phyloP scores from a whole-genome alignment of 2,113 vertebrate genomes.

The Gymnogyps californianus region DNA sequence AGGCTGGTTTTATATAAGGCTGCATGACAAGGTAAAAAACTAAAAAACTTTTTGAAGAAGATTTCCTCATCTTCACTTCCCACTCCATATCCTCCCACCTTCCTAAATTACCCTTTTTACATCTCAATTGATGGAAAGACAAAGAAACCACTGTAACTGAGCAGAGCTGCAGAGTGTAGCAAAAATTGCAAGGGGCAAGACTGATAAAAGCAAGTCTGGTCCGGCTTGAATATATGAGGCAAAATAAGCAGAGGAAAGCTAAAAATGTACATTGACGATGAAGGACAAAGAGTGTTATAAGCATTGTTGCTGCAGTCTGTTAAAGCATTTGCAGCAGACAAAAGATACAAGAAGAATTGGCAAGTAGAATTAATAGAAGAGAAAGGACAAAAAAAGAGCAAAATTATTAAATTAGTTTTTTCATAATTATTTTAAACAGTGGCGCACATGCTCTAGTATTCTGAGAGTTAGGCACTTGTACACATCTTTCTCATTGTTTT shows the following conservation, averaged over 20 bases:
- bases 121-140: conserved; percentile 58
- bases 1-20: conserved; percentile 19
- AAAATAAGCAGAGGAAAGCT: conserved; percentile 54
- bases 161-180: neutral
- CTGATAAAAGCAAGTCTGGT: conserved; percentile 42
- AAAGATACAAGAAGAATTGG: neutral
- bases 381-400: neutral
- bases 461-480: neutral
- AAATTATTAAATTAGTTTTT: neutral
- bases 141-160: conserved; percentile 46
- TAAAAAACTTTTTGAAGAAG: conserved; percentile 25
- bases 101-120: conserved; percentile 63
- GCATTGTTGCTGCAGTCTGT: neutral
- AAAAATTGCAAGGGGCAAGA: conserved; percentile 46
- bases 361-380: neutral
- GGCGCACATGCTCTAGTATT: neutral
- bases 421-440: neutral
- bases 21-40: conserved; percentile 41
- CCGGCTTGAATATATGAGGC: conserved; percentile 22
- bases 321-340: conserved; percentile 14
- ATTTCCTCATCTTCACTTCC: conserved; percentile 58
- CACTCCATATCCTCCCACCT: conserved; percentile 62
- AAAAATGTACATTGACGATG: conserved; percentile 7
- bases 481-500: neutral
- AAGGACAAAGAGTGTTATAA: conserved; percentile 19